These are phyloP conservation scores for Epinephelus moara DNA, from an alignment of 2,113 vertebrate genomes.

Conservation along the genomic window DNA sequence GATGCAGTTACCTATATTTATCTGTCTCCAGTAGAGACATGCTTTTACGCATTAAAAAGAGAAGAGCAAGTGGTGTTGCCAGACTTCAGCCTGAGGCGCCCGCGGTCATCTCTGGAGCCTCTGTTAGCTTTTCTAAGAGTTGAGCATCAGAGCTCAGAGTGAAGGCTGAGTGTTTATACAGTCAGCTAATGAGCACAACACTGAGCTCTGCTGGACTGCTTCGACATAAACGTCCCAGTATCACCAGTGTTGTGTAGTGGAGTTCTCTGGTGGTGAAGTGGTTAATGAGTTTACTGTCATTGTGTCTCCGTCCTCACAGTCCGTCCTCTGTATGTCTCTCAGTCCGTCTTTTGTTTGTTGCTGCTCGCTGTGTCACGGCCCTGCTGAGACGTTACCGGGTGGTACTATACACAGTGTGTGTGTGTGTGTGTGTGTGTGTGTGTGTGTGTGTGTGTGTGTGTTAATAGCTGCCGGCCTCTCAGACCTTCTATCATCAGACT, in stretches of 20 bases:
- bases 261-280: not conserved
- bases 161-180: not conserved
- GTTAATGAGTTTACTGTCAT: not conserved
- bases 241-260: too few relatives aligned
- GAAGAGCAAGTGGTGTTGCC: too few relatives aligned
- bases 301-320: slow-evolving; percentile 20
- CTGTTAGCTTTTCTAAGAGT: too few relatives aligned
- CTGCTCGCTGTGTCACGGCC: slow-evolving; percentile 32
- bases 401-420: slow-evolving; percentile 46
- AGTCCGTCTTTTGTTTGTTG: slow-evolving; percentile 47
- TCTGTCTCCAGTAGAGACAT: too few relatives aligned
- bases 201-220: not conserved
- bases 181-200: not conserved
- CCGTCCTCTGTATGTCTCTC: slow-evolving; percentile 17
- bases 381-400: slow-evolving; percentile 54
- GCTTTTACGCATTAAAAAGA: too few relatives aligned
- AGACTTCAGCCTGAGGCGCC: too few relatives aligned
- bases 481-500: slow-evolving; percentile 43
- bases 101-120: too few relatives aligned
- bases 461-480: slow-evolving; percentile 31
- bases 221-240: too few relatives aligned
- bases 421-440: slow-evolving; percentile 24
- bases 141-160: too few relatives aligned
- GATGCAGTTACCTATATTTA: too few relatives aligned
- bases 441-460: slow-evolving; percentile 5